Evolutionary conservation across 2,113 vertebrate species (phyloP).

Genomic region (Vireo altiloquus): DNA sequence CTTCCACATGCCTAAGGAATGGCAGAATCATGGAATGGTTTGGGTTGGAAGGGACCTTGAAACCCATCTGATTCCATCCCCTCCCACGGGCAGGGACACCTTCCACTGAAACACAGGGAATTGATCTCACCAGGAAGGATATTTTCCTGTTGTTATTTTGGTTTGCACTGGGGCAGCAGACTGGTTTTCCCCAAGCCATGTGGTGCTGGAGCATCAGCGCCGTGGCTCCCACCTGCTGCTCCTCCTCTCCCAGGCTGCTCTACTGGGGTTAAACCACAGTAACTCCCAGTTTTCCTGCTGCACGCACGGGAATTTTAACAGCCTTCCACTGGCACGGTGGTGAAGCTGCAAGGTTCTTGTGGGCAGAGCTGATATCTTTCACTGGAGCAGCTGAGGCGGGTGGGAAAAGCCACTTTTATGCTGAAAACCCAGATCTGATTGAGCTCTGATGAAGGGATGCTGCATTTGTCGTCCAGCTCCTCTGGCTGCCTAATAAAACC

Average conservation of each 20-base stretch:
- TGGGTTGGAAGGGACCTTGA: neutral
- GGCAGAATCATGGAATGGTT: neutral
- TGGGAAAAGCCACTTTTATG: neutral
- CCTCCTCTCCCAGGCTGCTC: neutral
- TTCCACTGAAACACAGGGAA: neutral
- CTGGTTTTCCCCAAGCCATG: fast-evolving
- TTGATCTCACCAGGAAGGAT: neutral
- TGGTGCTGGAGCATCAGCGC: fast-evolving
- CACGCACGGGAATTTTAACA: fast-evolving
- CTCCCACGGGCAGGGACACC: neutral
- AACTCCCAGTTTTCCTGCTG: neutral
- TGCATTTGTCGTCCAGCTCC: neutral
- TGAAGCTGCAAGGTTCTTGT: neutral
- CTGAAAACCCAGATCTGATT: neutral
- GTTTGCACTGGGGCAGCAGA: neutral
- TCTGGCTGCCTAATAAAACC: neutral
- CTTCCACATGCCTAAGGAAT: fast-evolving
- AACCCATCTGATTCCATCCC: neutral
- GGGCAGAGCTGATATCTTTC: neutral
- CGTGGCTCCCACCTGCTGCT: neutral
- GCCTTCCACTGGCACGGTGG: neutral
- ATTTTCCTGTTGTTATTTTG: neutral
- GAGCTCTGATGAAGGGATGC: neutral
- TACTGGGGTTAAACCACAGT: no score
- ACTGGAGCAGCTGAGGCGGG: neutral